Conservation (phyloP, 2,797 vertebrate species). For the Sebastiscus albofasciatus region DNA sequence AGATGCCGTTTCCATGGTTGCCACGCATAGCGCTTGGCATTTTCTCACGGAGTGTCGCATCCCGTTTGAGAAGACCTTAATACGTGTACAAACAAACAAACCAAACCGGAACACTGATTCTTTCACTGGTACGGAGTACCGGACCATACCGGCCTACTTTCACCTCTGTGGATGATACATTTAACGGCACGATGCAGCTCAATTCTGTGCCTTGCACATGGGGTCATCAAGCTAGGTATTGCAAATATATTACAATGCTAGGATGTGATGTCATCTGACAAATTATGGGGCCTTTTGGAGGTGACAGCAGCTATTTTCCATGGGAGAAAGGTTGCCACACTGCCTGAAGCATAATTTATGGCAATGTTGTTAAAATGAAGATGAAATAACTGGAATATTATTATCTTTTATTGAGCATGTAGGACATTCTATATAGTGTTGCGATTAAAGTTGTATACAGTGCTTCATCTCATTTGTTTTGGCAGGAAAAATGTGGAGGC, state of each 20-base stretch:
- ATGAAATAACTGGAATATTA: neutral
- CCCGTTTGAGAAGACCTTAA: no score
- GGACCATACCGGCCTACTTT: no score
- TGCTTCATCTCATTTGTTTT: conserved; percentile 11
- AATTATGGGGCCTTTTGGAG: conserved; percentile 1
- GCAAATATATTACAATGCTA: neutral
- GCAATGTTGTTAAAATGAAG: conserved; percentile 8
- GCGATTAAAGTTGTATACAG: neutral
- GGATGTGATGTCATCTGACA: neutral
- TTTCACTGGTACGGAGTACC: no score
- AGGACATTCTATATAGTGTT: neutral
- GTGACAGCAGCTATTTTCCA: conserved; percentile 8
- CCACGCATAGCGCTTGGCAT: accelerated
- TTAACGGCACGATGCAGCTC: neutral
- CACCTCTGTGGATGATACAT: neutral
- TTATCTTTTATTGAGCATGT: neutral
- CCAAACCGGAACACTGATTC: no score
- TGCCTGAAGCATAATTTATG: neutral
- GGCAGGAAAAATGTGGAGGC: neutral
- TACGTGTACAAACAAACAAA: no score
- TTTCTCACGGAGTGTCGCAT: no score
- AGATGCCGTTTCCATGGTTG: no score
- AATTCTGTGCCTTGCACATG: neutral
- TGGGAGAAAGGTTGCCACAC: neutral
- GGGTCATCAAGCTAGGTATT: neutral